These are phyloP conservation scores for Camptogramma bilineatum DNA, from an alignment of 2,888 invertebrate species.

Conservation along the genomic window DNA sequence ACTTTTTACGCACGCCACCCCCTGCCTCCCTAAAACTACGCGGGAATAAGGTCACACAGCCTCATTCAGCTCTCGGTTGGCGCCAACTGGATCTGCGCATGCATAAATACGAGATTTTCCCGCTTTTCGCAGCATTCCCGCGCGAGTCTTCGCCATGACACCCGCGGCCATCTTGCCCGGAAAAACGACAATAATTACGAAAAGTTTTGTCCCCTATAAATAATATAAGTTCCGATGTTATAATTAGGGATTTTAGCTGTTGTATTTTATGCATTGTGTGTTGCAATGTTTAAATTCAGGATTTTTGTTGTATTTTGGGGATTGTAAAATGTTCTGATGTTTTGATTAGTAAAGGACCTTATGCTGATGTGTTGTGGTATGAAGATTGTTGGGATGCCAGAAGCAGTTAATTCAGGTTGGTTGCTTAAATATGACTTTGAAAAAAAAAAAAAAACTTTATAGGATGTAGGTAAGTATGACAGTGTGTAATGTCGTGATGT, in stretches of 20 bases:
- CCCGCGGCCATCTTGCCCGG: slow-evolving; percentile 45
- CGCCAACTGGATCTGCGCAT: slow-evolving; percentile 40
- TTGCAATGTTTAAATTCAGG: background rate
- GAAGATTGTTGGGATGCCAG: slow-evolving; percentile 32
- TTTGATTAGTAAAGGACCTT: slow-evolving; percentile 6
- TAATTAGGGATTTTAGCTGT: background rate
- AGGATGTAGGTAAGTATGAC: background rate
- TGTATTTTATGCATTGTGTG: background rate
- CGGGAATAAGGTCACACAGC: slow-evolving; percentile 34
- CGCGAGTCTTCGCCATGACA: slow-evolving; percentile 54
- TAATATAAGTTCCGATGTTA: slow-evolving; percentile 3
- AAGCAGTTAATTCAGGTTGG: slow-evolving; percentile 37
- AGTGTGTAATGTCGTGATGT: no score
- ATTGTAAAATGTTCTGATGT: slow-evolving; percentile 2
- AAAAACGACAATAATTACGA: slow-evolving; percentile 44
- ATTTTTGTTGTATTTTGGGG: background rate
- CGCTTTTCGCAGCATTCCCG: slow-evolving; percentile 68
- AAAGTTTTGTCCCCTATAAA: slow-evolving; percentile 29
- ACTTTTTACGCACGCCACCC: slow-evolving; percentile 19
- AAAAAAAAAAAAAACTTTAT: background rate
- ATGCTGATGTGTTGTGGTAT: slow-evolving; percentile 25
- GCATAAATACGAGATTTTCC: slow-evolving; percentile 62
- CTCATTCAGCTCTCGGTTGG: slow-evolving; percentile 35
- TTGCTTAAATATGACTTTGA: slow-evolving; percentile 2
- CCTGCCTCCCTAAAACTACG: slow-evolving; percentile 25